These are phyloP conservation scores for Kryptolebias marmoratus DNA, from an alignment of 2,113 vertebrate species.

Conservation along the genomic window DNA sequence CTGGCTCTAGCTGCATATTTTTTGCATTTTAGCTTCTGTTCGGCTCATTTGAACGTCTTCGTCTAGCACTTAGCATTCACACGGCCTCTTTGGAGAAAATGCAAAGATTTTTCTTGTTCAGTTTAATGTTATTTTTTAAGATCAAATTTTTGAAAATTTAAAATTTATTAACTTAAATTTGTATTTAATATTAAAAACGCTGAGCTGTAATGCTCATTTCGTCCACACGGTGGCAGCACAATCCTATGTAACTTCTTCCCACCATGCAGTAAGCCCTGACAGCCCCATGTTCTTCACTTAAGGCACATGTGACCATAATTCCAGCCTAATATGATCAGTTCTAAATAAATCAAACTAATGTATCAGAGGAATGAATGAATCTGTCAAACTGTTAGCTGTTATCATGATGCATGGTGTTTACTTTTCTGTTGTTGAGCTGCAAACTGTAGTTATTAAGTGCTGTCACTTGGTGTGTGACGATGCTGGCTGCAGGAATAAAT, in stretches of 20 bases:
- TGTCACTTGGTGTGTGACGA: slow-evolving; percentile 27
- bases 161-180: no score
- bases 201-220: background rate
- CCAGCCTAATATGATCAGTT: slow-evolving; percentile 15
- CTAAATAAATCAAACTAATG: slow-evolving; percentile 25
- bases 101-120: no score
- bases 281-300: background rate
- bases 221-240: slow-evolving; percentile 62
- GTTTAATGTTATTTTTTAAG: no score
- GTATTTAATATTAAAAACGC: background rate
- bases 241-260: slow-evolving; percentile 18
- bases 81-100: no score
- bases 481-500: slow-evolving; percentile 36
- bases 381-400: background rate
- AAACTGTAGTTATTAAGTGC: slow-evolving; percentile 65
- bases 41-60: no score
- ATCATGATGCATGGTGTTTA: slow-evolving; percentile 43
- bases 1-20: no score
- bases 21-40: no score
- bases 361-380: background rate
- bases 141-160: no score
- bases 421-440: slow-evolving; percentile 31
- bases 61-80: no score
- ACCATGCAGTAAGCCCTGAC: background rate
- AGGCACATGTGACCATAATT: slow-evolving; percentile 2